phyloP scores from a whole-genome alignment of 2,797 vertebrate genomes.

The Gallirallus australis region DNA sequence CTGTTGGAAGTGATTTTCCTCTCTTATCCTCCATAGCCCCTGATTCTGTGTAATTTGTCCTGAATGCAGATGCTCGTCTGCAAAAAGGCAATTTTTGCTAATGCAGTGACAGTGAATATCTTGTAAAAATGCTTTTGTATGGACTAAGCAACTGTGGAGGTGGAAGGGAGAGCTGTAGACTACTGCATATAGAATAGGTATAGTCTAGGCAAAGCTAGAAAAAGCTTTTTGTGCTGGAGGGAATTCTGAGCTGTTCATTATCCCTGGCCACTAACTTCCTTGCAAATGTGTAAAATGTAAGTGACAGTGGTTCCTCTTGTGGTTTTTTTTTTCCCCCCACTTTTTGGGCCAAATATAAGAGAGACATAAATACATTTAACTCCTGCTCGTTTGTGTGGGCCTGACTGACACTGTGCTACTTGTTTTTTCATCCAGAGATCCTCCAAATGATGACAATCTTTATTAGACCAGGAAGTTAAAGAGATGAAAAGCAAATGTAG shows the following conservation, averaged over 20 bases:
- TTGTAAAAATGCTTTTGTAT: constrained; percentile 1
- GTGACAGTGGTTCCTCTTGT: not conserved
- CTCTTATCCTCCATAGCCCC: not conserved
- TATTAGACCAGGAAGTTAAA: not conserved
- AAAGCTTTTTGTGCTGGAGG: not conserved
- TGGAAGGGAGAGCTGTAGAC: not conserved
- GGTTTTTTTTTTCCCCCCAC: fast-evolving
- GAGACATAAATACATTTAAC: not conserved
- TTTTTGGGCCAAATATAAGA: not conserved
- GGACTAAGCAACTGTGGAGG: not conserved
- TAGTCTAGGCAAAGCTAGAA: not conserved
- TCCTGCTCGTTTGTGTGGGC: not conserved
- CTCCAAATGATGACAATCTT: not conserved
- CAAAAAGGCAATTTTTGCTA: constrained; percentile 20
- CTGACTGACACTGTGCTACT: not conserved
- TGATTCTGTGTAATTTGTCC: not conserved
- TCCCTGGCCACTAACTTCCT: not conserved
- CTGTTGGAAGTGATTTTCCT: constrained; percentile 31
- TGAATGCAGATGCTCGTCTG: not conserved
- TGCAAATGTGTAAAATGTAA: not conserved
- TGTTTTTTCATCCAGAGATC: not conserved
- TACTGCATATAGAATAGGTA: not conserved
- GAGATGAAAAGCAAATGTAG: not conserved
- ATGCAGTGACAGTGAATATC: not conserved
- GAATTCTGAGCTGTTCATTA: not conserved